Evolutionary conservation across 30 jellyfish, hydroid and myxozoan genomes (phyloP), one percentile per base, ranked within the genome.

Genomic region (Aurelia sp.): DNA sequence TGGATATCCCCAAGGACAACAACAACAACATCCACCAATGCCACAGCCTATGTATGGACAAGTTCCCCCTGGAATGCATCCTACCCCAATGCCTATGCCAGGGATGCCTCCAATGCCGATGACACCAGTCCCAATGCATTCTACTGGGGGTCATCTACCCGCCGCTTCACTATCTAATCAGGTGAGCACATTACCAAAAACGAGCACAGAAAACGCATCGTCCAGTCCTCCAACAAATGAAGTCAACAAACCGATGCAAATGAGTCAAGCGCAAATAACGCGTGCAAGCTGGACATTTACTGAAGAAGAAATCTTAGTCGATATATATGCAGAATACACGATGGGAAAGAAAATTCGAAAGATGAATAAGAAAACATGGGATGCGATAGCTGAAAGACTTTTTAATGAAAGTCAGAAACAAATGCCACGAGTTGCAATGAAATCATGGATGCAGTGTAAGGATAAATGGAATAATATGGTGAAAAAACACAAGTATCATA

Each of bases 381-480:
- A 81, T 24, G 38, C 51, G 12, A 81, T 81, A 3, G 76, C 91
- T 8, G 74, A 81, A 7, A 19, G 55, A 44, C 68, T 81, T 63
- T 81, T 17, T 33, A 66, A 31, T 2, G 84, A 67, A 51, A 67
- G 91, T 63, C 69, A 68, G 69, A 50, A 81, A 63, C 72, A 67
- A 13, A 33, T 81, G 47, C 91, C 91, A 8, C 84, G 70, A 53
- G 91, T 67, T 9, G 27, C 84, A 8, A 47, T 65, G 84, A 81
- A 81, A 24, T 63, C 91, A 12, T 81, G 91, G 91, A 81, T 81
- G 91, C 91, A 81, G 19, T 81, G 91, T 63, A 81, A 81, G 27
- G 91, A 81, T 62, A 81, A 81, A 35, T 81, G 91, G 91, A 81
- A 81, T 35, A 81, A 81, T 55, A 81, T 81, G 91, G 44, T 81